Conservation (phyloP, 2,888 invertebrate species). For the Agonopterix heracliana region DNA sequence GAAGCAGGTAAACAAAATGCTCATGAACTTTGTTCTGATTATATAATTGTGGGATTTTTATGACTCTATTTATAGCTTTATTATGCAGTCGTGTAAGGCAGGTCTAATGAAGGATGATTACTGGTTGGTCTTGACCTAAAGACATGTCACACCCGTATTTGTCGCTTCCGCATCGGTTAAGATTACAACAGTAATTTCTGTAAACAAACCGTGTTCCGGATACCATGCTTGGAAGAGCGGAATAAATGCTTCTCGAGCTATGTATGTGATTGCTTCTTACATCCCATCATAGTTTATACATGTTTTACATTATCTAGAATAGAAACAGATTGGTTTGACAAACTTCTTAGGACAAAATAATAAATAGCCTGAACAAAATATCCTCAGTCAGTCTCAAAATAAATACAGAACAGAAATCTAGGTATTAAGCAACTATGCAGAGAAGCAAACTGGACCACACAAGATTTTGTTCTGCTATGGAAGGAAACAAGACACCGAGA, state of each 20-base stretch:
- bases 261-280: background rate
- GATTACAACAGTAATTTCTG: conserved; percentile 1
- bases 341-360: no score
- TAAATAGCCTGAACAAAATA: no score
- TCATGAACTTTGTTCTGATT: conserved; percentile 10
- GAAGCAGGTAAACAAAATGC: background rate
- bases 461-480: no score
- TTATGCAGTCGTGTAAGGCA: conserved; percentile 26
- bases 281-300: no score
- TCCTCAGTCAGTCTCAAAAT: no score
- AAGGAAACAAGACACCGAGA: background rate
- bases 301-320: no score
- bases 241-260: conserved; percentile 18
- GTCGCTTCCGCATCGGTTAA: conserved; percentile 27
- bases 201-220: conserved; percentile 5
- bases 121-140: conserved; percentile 58
- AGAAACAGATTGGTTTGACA: no score
- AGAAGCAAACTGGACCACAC: no score
- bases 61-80: conserved; percentile 13
- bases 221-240: conserved; percentile 20
- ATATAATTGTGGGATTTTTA: conserved; percentile 3
- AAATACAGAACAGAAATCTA: no score
- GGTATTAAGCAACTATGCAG: no score
- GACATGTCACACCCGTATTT: conserved; percentile 24
- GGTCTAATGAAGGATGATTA: conserved; percentile 41